A percentile compares a stretch with the other conserved stretches of the same genome.
These are phyloP conservation scores for Zelostemma sp. DNA, from an alignment of 1,140 invertebrate genomes.

Conservation along the genomic window DNA sequence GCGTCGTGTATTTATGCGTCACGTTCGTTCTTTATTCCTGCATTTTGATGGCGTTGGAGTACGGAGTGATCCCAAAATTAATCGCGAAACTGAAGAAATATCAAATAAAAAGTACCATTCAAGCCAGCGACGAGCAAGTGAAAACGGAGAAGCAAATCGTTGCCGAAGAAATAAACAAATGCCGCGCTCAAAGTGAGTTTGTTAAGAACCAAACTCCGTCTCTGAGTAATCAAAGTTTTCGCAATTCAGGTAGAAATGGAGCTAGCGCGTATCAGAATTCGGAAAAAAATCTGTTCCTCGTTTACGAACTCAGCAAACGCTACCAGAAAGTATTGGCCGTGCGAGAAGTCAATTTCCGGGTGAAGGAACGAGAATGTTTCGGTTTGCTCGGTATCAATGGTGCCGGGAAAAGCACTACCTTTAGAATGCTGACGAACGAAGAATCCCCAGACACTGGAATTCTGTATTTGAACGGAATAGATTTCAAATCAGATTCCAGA, in stretches of 20 bases:
- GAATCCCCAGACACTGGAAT: constrained; percentile 75
- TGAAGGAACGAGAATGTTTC: constrained; percentile 83
- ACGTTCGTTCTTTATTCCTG: constrained; percentile 59
- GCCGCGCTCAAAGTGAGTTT: constrained; percentile 48
- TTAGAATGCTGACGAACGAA: constrained; percentile 92
- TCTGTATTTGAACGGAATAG: constrained; percentile 62
- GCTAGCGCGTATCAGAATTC: too few relatives aligned
- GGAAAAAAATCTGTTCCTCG: constrained; percentile 57
- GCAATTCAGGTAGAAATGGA: too few relatives aligned
- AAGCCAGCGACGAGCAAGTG: constrained; percentile 61
- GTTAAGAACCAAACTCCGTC: too few relatives aligned
- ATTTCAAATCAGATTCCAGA: constrained; percentile 66
- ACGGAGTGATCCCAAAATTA: constrained; percentile 48
- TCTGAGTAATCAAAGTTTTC: too few relatives aligned
- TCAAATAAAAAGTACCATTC: constrained; percentile 34
- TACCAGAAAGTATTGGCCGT: constrained; percentile 80
- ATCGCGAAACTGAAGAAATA: constrained; percentile 38
- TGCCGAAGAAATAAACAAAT: constrained; percentile 55
- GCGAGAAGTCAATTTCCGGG: constrained; percentile 77
- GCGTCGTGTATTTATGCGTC: constrained; percentile 49
- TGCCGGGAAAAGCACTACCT: constrained; percentile 89
- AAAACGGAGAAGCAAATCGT: constrained; percentile 59
- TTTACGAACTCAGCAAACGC: constrained; percentile 76
- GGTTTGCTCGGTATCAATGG: constrained; percentile 91
- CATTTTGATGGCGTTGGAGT: constrained; percentile 57